Conservation (phyloP, 2,797 vertebrate species). For the Aselliscus stoliczkanus region DNA sequence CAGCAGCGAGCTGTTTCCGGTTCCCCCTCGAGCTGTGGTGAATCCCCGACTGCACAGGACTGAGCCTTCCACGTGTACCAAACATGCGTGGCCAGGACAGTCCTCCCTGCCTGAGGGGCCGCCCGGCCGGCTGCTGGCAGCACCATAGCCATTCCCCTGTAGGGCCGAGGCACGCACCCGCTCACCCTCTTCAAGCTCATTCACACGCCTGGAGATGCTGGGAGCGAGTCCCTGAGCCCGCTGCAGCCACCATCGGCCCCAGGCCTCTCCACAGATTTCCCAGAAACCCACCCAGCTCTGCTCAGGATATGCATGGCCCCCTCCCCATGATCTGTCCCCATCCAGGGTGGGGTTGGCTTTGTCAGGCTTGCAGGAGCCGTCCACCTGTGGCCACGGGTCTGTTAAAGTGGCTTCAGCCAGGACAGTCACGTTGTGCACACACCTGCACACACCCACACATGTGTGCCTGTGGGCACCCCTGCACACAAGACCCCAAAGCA, state of each 20-base stretch:
- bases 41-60: not conserved
- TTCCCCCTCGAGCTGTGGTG: fast-evolving
- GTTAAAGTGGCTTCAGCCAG: not conserved
- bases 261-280: no score
- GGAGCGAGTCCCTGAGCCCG: fast-evolving
- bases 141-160: not conserved
- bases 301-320: not conserved
- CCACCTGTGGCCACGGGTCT: fast-evolving
- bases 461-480: not conserved
- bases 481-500: not conserved
- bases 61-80: not conserved
- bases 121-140: not conserved
- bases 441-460: not conserved
- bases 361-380: not conserved
- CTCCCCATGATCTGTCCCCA: not conserved
- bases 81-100: no score
- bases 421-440: no score
- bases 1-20: not conserved
- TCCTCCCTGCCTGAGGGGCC: not conserved
- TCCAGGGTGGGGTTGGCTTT: not conserved
- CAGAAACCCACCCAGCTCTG: not conserved
- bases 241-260: not conserved
- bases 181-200: not conserved
- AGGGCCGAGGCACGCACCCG: not conserved
- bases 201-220: not conserved